phyloP scores from a whole-genome alignment of 1,140 invertebrate species.

The Chionoecetes opilio region DNA sequence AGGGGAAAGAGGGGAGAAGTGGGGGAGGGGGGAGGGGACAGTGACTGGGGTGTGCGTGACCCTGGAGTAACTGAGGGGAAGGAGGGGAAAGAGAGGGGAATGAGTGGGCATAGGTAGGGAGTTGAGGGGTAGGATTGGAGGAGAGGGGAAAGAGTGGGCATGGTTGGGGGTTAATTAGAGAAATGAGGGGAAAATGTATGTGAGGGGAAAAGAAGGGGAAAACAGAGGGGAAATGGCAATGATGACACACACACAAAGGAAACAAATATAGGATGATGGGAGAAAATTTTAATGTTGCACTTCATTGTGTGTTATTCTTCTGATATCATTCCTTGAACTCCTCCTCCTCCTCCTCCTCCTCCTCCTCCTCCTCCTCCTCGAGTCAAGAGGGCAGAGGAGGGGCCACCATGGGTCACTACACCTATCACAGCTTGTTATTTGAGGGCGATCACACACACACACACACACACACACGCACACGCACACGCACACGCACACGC shows the following conservation, averaged over 20 bases:
- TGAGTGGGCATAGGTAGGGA: background rate
- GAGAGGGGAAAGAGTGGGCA: background rate
- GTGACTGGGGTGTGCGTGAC: background rate
- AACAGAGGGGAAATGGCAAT: background rate
- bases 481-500: background rate
- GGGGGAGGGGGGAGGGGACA: background rate
- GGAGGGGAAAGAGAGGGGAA: background rate
- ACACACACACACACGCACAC: background rate
- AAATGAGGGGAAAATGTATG: too few species aligned
- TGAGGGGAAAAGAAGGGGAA: background rate
- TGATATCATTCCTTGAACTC: background rate
- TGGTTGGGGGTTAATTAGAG: too few species aligned
- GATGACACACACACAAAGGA: background rate
- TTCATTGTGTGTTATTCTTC: background rate
- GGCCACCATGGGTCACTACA: background rate
- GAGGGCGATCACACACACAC: background rate
- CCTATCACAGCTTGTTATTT: background rate
- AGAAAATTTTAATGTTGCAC: background rate
- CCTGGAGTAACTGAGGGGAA: background rate
- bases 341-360: constrained; percentile 2
- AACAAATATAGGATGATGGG: background rate
- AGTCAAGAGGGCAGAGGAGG: background rate
- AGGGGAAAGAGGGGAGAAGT: background rate
- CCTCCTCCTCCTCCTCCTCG: background rate
- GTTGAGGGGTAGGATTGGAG: background rate